Conservation (phyloP, 92 coral and sea anemone genomes). For the Epizoanthus rinbou region DNA sequence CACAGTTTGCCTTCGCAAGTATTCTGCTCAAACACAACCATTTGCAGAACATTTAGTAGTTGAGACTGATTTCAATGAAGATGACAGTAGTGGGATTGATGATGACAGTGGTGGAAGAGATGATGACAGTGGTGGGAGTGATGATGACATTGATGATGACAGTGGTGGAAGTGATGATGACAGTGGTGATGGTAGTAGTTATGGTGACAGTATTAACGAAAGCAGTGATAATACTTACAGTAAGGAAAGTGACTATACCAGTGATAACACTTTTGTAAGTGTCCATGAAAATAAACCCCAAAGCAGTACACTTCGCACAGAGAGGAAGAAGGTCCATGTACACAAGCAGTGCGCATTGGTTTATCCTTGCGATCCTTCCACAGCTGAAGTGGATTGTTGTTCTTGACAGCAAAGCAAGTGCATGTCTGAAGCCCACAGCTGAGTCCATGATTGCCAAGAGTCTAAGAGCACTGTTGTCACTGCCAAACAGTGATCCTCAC, state of each 20-base stretch:
- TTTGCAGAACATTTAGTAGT: neutral
- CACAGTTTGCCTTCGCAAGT: slow-evolving; percentile 3
- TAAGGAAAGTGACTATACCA: neutral
- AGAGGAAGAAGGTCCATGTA: neutral
- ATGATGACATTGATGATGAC: too few species aligned
- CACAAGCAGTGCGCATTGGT: slow-evolving; percentile 11
- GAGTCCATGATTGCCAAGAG: slow-evolving; percentile 7
- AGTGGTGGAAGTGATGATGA: too few species aligned
- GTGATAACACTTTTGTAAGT: neutral
- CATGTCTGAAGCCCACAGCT: slow-evolving; percentile 12
- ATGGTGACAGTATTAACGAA: neutral
- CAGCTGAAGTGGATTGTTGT: slow-evolving; percentile 7
- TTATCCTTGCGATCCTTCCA: slow-evolving; percentile 13
- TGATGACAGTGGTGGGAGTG: neutral
- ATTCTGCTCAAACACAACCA: neutral
- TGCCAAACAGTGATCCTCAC: too few species aligned
- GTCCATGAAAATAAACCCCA: neutral
- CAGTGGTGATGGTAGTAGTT: neutral
- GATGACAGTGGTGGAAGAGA: neutral
- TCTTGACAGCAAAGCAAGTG: slow-evolving; percentile 26
- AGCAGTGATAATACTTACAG: too few species aligned
- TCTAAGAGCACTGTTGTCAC: too few species aligned
- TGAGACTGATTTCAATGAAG: neutral
- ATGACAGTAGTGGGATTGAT: neutral
- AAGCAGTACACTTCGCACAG: neutral